Evolutionary conservation across 1,140 invertebrate species (phyloP).

Genomic region (Eumeta japonica): DNA sequence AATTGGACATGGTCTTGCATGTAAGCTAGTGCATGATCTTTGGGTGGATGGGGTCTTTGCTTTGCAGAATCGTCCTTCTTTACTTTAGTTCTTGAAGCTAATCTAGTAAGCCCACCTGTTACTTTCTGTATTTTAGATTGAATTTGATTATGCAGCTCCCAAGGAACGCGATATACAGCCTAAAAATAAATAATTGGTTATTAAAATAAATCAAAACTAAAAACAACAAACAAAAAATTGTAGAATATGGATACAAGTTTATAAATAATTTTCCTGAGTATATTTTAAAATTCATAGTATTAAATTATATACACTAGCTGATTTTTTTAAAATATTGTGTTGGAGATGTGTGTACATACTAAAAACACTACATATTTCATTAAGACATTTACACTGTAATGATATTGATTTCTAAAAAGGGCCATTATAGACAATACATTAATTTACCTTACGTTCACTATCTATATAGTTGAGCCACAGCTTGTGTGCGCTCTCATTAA

Average conservation of each 20-base stretch:
- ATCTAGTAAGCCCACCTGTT: constrained; percentile 83
- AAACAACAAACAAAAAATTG: too few relatives aligned
- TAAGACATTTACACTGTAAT: too few relatives aligned
- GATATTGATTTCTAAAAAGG: too few relatives aligned
- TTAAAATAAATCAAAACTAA: too few relatives aligned
- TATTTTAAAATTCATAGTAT: too few relatives aligned
- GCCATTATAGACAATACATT: too few relatives aligned
- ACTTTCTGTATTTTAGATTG: constrained; percentile 96
- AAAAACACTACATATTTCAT: too few relatives aligned
- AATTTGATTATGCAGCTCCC: constrained; percentile 92
- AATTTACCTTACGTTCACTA: constrained; percentile 75
- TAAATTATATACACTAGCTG: too few relatives aligned
- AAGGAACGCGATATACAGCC: constrained; percentile 78
- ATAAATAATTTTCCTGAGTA: too few relatives aligned
- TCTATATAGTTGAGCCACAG: constrained; percentile 92
- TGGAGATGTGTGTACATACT: too few relatives aligned
- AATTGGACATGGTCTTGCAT: constrained; percentile 53
- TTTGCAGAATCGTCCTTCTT: constrained; percentile 66
- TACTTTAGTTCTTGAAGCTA: constrained; percentile 85
- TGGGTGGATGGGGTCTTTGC: constrained; percentile 36
- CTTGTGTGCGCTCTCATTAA: constrained; percentile 81
- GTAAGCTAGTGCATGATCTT: constrained; percentile 57
- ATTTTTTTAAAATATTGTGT: too few relatives aligned
- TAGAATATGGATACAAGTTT: too few relatives aligned
- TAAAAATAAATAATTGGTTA: constrained; percentile 17